A percentile compares a stretch with the other conserved stretches of the same genome.
Evolutionary conservation across 2,888 invertebrate genomes (phyloP).

Genomic region (Athalia rosae): DNA sequence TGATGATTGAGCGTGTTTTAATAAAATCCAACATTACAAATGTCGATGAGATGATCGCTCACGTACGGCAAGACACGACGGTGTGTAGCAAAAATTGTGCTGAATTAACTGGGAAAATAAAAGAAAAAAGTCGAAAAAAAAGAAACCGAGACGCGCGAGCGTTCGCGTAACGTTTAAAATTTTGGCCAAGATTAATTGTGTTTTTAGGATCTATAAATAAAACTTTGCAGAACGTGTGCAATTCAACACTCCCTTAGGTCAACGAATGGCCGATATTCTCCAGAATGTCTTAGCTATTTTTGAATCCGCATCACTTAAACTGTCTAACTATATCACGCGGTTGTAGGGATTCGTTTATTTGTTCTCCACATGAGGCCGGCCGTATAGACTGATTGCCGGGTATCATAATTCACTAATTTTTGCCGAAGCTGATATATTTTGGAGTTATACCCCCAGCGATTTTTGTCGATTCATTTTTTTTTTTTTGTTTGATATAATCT

Average conservation of each 20-base stretch:
- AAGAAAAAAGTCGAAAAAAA: too few species aligned
- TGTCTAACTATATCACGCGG: constrained; percentile 16
- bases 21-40: not conserved
- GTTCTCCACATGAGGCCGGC: not conserved
- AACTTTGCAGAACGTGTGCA: constrained; percentile 1
- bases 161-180: not conserved
- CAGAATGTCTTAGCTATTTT: constrained; percentile 9
- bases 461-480: not conserved
- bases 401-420: too few species aligned
- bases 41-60: too few species aligned
- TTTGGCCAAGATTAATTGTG: not conserved
- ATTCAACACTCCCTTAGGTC: not conserved
- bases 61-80: too few species aligned
- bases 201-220: not conserved
- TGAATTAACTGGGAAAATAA: too few species aligned
- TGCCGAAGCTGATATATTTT: constrained; percentile 5
- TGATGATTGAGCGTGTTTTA: not conserved
- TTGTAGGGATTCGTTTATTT: constrained; percentile 24
- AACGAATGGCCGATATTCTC: constrained; percentile 17
- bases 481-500: not conserved
- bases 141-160: not conserved
- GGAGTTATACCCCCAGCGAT: not conserved
- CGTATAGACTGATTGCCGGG: too few species aligned
- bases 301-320: constrained; percentile 8
- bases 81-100: too few species aligned